Conservation (phyloP, 2,888 invertebrate genomes). For the Eupeodes latifasciatus region DNA sequence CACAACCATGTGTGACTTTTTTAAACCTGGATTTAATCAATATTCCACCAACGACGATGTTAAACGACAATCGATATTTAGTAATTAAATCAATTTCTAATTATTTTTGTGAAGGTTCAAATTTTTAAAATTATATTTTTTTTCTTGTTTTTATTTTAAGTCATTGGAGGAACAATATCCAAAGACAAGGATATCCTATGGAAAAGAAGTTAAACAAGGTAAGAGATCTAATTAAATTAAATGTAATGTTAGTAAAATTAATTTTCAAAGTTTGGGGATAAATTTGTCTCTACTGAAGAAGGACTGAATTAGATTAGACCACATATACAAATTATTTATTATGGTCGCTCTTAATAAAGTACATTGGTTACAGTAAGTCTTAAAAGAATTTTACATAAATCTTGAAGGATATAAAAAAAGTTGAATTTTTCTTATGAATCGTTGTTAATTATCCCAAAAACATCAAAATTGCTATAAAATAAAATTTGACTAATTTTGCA, state of each 20-base stretch:
- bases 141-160: slow-evolving; percentile 21
- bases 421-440: too few relatives aligned
- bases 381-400: too few relatives aligned
- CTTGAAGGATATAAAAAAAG: too few relatives aligned
- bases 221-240: background rate
- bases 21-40: slow-evolving; percentile 14
- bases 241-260: background rate
- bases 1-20: slow-evolving; percentile 35
- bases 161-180: slow-evolving; percentile 13
- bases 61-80: slow-evolving; percentile 9
- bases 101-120: background rate
- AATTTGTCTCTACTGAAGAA: too few relatives aligned
- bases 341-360: too few relatives aligned
- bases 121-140: background rate
- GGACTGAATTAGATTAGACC: too few relatives aligned
- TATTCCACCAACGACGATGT: background rate
- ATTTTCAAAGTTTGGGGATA: background rate
- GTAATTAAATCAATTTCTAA: slow-evolving; percentile 17
- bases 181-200: background rate
- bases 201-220: background rate
- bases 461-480: too few relatives aligned
- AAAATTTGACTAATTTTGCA: too few relatives aligned
- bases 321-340: too few relatives aligned
- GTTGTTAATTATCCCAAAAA: too few relatives aligned
- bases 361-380: too few relatives aligned